Base-by-base conservation (phyloP, 2,888 invertebrate species). In the Trichopoda pennipes region DNA sequence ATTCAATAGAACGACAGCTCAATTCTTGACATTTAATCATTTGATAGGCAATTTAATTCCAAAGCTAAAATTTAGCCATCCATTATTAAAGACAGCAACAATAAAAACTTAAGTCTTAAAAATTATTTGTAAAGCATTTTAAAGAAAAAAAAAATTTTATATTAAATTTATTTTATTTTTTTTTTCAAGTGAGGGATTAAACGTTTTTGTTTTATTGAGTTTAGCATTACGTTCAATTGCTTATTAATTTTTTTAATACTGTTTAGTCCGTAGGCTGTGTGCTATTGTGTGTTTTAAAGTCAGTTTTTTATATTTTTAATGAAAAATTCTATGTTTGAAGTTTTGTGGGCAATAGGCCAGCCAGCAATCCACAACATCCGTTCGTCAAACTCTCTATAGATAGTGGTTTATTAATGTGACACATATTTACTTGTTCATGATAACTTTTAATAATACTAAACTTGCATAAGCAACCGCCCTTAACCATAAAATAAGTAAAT, bases 91-190 rank as follows among this genome's bases (percentile, higher is more conserved):
- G 32, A 38, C 2, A 12, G 38, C 38, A 38, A 35, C 32, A 12
- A 17, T n/a, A 17, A 2, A 17, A 1, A 35, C 1, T 23, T 2
- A 23, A 14, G 12, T 4, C 35, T 28, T 55, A 28, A 35, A 32
- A 2, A 10, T 10, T 14, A 58, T 58, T 58, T 17, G 14, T 38
- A 23, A 28, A 51, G 12, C 4, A 9, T 28, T 64, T 19, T 28
- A 28, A 28, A 3, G 6, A 28, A 28, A 2, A 4, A 7, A 44
- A 17, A 51, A 28, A 47, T 60, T 56, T 23, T 83, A 82, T 44
- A 64, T 63, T 70, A 19, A 51, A 70, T 75, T 74, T 75, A 75
- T 72, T 75, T 81, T 49, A 66, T 69, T 75, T 78, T 81, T 70
- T 83, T 64, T 17, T 23, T n/a, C n/a, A n/a, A 75, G 80, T 55